phyloP scores from a whole-genome alignment of 2,797 vertebrate species.

The Eulemur coronatus region DNA sequence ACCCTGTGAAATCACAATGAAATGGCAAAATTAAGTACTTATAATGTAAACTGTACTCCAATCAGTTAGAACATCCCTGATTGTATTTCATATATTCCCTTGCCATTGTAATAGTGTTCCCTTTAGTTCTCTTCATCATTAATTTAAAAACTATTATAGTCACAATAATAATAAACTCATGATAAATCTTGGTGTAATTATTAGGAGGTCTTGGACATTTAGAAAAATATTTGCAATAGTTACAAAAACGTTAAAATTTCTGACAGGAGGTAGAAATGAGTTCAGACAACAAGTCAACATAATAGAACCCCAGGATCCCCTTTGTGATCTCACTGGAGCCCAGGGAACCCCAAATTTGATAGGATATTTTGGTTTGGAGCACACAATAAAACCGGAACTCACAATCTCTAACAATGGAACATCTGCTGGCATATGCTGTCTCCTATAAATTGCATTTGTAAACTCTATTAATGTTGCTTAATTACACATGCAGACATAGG shows the following conservation, averaged over 20 bases:
- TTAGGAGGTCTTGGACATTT: background rate
- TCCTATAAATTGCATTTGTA: constrained; percentile 39
- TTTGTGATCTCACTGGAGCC: background rate
- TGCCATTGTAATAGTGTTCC: background rate
- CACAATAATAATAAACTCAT: background rate
- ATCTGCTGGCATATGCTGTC: background rate
- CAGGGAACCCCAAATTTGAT: constrained; percentile 59
- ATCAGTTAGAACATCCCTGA: background rate
- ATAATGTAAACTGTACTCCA: background rate
- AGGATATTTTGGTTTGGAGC: constrained; percentile 60
- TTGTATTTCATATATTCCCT: background rate
- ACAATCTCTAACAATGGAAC: constrained; percentile 12
- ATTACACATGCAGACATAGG: constrained; percentile 26
- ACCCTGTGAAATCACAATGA: background rate
- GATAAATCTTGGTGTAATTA: background rate
- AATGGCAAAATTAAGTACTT: background rate
- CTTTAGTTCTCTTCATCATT: background rate
- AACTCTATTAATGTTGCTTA: background rate
- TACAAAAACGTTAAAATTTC: constrained; percentile 53
- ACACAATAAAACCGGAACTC: constrained; percentile 54
- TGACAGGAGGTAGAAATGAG: constrained; percentile 75
- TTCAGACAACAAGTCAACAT: constrained; percentile 68
- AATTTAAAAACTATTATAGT: constrained; percentile 6
- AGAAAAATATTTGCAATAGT: background rate
- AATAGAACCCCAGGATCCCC: constrained; percentile 45